Base-by-base conservation (phyloP, 2,113 vertebrate genomes). In the Ivindomyrus marchei region DNA sequence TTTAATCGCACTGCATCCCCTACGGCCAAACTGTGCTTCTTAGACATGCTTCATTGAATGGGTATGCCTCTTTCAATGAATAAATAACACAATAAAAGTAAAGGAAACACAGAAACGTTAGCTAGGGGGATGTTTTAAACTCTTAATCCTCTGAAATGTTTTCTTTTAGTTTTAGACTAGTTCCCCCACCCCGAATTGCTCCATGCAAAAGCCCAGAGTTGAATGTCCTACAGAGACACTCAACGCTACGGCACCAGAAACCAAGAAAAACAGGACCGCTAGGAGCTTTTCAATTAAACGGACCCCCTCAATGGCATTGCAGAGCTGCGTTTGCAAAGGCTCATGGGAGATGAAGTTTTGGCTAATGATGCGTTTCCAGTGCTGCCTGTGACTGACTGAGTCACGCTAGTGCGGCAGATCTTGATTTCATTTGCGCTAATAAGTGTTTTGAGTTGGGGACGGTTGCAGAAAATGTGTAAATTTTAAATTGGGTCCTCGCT, bases 401-500 rank as follows among this genome's bases (percentile, higher is more conserved):
- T 88, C 85, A 45, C 27, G 62, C 49, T 88, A 1, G 80, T 89
- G 56, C 89, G 52, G 87, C 88, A 89, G 83, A 27, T 89, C 66
- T 90, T 90, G 3, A 91, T 89, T 88, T 91, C 49, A 83, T 92
- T 87, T 83, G 86, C 9, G 50, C 49, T 89, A 89, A 92, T 92
- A 91, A 90, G 90, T 86, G 84, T 47, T 88, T 87, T 90, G 42
- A 88, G 74, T 66, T 17, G 31, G 85, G 19, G 83, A 86, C 39
- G 27, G 74, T 87, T 46, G 27, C 83, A 39, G 36, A 42, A 47
- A 62, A 46, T 53, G 70, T 74, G 77, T 83, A 36, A 36, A 83
- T 85, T 89, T 85, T 58, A 89, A 89, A 85, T 85, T 56, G 42
- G 15, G 52, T 47, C 83, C 50, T 46, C 6, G 45, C 39, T 89